Evolutionary conservation across 2,113 vertebrate species (phyloP), one percentile per base, ranked within the genome.

Genomic region (Lethenteron reissneri): DNA sequence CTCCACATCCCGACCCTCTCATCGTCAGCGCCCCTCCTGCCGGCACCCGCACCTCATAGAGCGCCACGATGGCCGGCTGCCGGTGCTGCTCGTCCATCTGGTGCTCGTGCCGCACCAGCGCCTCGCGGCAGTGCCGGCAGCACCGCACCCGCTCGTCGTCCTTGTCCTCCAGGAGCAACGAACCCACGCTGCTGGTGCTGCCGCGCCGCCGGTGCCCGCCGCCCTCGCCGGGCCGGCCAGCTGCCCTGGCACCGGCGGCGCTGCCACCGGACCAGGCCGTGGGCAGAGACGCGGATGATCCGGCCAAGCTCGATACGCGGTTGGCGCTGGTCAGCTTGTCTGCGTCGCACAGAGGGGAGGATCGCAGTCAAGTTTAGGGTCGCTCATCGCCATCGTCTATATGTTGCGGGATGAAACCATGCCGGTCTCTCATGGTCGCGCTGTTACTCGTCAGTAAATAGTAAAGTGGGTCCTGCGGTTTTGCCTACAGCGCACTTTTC

Each of bases 131-230:
- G 78, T 99, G 94, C 57, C 56, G 79, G 69, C 94, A 99, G 73
- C 90, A 96, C 73, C 91, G 90, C 73, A 99, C 89, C 59, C 84
- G 83, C 70, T 95, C 94, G 1, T 99, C 91, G 0, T 95, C 94
- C 72, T 87, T 91, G 72, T 97, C 94, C 12, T 99, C 94, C 77
- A 96, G 74, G 64, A 92, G 85, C 0, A 91, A 97, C 75, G 87
- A 92, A 3, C 91, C 84, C 0, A 90, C 95, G 84, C 82, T 91
- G 25, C 95, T 72, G 71, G 90, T 95, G 80, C 87, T 91, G 57
- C 88, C 81, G 80, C 90, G 94, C 76, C 86, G 85, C 10, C 90
- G 82, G 41, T 41, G 41, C 41, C 41, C 41, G 41, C 41, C 41
- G 41, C 41, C 41, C 41, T 41, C 41, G 41, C 41, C 41, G 41